These are phyloP conservation scores for Acyrthosiphon pisum DNA, from an alignment of 1,140 invertebrate genomes.

Conservation along the genomic window DNA sequence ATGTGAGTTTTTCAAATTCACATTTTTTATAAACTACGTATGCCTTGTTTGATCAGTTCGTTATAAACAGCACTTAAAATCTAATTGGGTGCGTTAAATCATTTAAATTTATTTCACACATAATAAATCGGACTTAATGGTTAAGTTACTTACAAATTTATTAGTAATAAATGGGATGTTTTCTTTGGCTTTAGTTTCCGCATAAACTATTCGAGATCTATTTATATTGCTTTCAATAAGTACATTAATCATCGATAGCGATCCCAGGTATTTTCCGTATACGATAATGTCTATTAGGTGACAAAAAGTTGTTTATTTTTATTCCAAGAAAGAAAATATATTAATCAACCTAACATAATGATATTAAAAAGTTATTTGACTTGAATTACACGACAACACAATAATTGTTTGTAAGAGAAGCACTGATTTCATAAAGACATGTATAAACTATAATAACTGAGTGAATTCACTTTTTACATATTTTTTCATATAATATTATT, in stretches of 20 bases:
- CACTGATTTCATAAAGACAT: not conserved
- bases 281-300: constrained; percentile 10
- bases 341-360: not conserved
- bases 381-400: not conserved
- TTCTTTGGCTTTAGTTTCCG: not conserved
- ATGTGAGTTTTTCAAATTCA: not conserved
- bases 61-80: not conserved
- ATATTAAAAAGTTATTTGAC: not conserved
- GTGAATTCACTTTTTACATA: not conserved
- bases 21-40: not conserved
- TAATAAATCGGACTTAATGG: not conserved
- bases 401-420: not conserved
- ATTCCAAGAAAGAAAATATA: not conserved
- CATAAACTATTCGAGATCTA: constrained; percentile 4
- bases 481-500: not conserved
- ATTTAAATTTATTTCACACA: not conserved
- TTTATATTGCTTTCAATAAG: not conserved
- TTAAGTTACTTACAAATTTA: not conserved
- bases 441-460: not conserved
- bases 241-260: constrained; percentile 28
- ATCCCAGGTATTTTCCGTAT: constrained; percentile 10
- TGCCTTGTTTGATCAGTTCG: not conserved
- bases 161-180: not conserved
- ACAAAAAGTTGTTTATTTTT: not conserved
- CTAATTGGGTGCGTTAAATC: not conserved